phyloP scores from a whole-genome alignment of 1,140 invertebrate genomes.

The Lepidotrigona ventralis region DNA sequence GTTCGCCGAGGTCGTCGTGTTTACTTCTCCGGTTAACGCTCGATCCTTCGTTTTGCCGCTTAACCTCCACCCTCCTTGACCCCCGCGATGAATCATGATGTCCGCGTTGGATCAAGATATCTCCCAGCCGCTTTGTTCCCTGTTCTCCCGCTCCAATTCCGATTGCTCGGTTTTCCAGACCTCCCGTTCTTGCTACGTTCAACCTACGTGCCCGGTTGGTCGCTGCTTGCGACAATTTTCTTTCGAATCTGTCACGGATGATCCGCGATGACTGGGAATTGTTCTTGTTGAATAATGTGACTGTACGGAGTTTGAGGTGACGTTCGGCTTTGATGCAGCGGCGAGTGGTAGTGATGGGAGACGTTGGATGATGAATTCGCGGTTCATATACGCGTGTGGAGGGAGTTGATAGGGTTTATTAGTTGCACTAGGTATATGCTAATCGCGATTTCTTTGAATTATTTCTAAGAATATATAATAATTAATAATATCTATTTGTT shows the following conservation, averaged over 20 bases:
- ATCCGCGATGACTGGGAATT: background rate
- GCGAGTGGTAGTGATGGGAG: background rate
- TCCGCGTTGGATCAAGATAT: conserved; percentile 22
- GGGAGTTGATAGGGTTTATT: too few relatives aligned
- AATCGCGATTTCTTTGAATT: too few relatives aligned
- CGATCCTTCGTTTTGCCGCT: background rate
- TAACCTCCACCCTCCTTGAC: background rate
- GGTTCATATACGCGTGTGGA: too few relatives aligned
- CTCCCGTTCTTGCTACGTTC: background rate
- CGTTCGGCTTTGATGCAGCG: background rate
- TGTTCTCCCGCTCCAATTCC: background rate
- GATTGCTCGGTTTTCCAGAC: background rate
- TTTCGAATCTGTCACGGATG: background rate
- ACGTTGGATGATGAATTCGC: background rate
- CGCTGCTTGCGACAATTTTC: background rate
- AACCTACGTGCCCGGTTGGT: background rate
- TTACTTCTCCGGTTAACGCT: conserved; percentile 37
- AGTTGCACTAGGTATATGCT: too few relatives aligned
- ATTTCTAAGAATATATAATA: too few relatives aligned
- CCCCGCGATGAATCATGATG: conserved; percentile 33
- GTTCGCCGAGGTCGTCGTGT: conserved; percentile 40
- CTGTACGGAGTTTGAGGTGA: background rate
- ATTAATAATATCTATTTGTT: too few relatives aligned
- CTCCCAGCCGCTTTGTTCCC: background rate
- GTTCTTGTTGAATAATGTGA: background rate